These are phyloP conservation scores for Drosophila elegans DNA, from an alignment of 1,140 invertebrate species.

Conservation along the genomic window DNA sequence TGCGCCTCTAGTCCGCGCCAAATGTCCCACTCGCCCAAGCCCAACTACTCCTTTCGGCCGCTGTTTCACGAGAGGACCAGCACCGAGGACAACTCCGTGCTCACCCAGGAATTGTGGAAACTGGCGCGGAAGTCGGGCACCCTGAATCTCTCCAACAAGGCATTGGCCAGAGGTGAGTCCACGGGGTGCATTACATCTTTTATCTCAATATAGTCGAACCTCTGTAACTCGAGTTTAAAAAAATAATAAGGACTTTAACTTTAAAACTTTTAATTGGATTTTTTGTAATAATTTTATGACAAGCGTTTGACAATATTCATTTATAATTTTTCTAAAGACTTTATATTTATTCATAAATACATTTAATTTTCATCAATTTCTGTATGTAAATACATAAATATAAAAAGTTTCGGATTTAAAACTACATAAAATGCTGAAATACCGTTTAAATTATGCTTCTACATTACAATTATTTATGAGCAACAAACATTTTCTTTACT, in stretches of 20 bases:
- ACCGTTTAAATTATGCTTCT: no score
- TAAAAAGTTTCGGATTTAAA: no score
- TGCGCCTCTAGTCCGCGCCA: slow-evolving; percentile 31
- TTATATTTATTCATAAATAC: background rate
- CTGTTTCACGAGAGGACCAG: slow-evolving; percentile 90
- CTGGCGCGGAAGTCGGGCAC: slow-evolving; percentile 91
- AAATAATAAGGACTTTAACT: no score
- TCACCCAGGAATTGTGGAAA: slow-evolving; percentile 90
- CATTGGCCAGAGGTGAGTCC: slow-evolving; percentile 89
- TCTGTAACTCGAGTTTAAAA: slow-evolving; percentile 1
- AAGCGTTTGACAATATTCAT: no score
- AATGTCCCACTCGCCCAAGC: background rate
- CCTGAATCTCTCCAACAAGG: slow-evolving; percentile 91
- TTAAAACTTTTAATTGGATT: no score
- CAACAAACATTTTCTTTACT: no score
- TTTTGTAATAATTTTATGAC: no score
- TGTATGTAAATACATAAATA: no score
- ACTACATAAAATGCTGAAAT: no score
- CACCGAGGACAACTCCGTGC: slow-evolving; percentile 88
- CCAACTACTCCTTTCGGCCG: slow-evolving; percentile 85
- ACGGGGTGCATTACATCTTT: background rate
- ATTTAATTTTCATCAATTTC: background rate
- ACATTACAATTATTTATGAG: no score
- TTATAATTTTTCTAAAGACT: background rate
- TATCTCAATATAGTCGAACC: background rate